Evolutionary conservation across 2,113 vertebrate species (phyloP).

Genomic region (Chunga burmeisteri): DNA sequence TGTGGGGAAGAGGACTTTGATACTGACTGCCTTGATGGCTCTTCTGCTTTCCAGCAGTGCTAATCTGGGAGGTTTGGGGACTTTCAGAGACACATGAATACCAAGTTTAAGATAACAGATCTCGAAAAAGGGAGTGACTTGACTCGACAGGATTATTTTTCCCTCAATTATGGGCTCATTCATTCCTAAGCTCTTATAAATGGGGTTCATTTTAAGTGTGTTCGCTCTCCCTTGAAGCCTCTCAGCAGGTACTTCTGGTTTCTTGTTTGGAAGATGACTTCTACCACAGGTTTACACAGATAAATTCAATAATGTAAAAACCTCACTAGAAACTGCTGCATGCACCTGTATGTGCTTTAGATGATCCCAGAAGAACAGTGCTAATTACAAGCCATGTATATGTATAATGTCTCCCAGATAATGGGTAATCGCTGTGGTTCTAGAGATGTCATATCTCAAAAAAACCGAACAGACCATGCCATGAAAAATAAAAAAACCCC

Average conservation of each 20-base stretch:
- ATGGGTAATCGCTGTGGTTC: neutral
- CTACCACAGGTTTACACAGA: neutral
- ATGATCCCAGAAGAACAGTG: neutral
- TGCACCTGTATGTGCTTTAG: neutral
- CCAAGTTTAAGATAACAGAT: neutral
- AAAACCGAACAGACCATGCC: neutral
- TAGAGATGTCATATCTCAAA: neutral
- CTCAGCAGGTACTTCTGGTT: neutral
- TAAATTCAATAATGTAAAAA: neutral
- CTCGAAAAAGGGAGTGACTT: neutral
- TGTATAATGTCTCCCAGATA: neutral
- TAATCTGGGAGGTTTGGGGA: neutral
- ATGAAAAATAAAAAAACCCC: neutral
- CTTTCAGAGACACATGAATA: neutral
- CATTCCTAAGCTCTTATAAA: neutral
- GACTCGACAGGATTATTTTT: neutral
- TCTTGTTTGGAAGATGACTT: neutral
- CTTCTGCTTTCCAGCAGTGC: neutral
- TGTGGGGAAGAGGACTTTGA: neutral
- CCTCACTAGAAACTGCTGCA: neutral
- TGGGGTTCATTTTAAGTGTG: neutral
- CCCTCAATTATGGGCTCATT: neutral
- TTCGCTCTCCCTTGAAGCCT: neutral
- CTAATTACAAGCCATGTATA: neutral
- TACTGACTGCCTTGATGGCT: neutral